phyloP scores from a whole-genome alignment of 1,140 invertebrate genomes.

The Calliphora vicina region DNA sequence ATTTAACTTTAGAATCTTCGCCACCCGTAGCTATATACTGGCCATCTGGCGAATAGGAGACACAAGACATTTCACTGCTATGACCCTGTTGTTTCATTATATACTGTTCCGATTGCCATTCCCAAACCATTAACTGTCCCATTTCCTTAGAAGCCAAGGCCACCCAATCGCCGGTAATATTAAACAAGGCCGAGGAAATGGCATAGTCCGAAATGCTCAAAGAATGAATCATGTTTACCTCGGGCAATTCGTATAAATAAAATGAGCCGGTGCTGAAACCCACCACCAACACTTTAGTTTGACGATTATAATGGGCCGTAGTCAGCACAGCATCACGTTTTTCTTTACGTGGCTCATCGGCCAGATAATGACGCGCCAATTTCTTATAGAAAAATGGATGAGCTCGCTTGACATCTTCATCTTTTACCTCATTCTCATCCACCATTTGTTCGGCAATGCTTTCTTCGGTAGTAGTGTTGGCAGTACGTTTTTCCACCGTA shows the following conservation, averaged over 20 bases:
- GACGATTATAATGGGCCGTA: conserved; percentile 80
- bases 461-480: conserved; percentile 65
- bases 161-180: conserved; percentile 93
- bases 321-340: conserved; percentile 72
- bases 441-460: conserved; percentile 41
- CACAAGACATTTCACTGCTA: conserved; percentile 84
- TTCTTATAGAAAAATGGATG: conserved; percentile 75
- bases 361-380: conserved; percentile 75
- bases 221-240: conserved; percentile 91
- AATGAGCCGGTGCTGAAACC: conserved; percentile 85
- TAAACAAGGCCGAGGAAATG: conserved; percentile 83
- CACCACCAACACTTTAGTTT: conserved; percentile 80
- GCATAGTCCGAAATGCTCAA: conserved; percentile 83
- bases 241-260: conserved; percentile 91
- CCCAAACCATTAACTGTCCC: conserved; percentile 95
- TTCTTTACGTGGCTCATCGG: conserved; percentile 72
- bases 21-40: conserved; percentile 91
- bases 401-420: conserved; percentile 51
- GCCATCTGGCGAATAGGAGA: conserved; percentile 92
- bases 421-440: conserved; percentile 60
- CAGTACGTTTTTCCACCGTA: conserved; percentile 64
- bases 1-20: conserved; percentile 94
- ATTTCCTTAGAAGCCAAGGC: conserved; percentile 84
- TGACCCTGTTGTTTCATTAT: conserved; percentile 98
- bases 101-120: conserved; percentile 98